Evolutionary conservation across 2,113 vertebrate species (phyloP), one percentile per base, ranked within the genome.

Genomic region (Condylura cristata): DNA sequence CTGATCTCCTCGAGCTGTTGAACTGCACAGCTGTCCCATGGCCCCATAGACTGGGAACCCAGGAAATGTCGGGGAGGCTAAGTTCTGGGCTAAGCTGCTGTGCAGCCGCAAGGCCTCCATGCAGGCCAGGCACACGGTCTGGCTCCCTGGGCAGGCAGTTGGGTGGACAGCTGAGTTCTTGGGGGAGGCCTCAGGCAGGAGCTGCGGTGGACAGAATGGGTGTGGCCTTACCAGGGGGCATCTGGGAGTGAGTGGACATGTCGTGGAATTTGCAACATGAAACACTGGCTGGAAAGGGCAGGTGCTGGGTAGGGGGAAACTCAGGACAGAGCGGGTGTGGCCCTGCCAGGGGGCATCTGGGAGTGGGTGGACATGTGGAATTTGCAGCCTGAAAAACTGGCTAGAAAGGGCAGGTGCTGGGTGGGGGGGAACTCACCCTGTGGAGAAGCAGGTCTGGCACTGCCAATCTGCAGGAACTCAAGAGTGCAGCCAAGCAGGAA

Each of bases 211-310:
- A 32, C 66, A 63, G 56, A 48, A 70, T 32, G 16, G 14, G 37
- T 9, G 5, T 16, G 34, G 6, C 26, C 75, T 32, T 22, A 10
- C 80, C 60, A 41, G 46, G 75, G 0, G 7, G 32, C n/a, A 58
- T 8, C 8, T n/a, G 41, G 53, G n/a, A n/a, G 17, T 22, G 39
- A 28, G 0, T 7, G 18, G 30, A 3, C 2, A n/a, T 8, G 8
- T 63, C 66, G 20, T 14, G 41, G 78, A 20, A 37, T 84, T 63
- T 76, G 16, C 44, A 20, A 5, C 6, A 12, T n/a, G 46, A 48
- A 48, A 48, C 46, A 48, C n/a, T n/a, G n/a, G n/a, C n/a, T n/a
- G n/a, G n/a, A n/a, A n/a, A n/a, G n/a, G n/a, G n/a, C n/a, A n/a
- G n/a, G n/a, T n/a, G n/a, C n/a, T n/a, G n/a, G n/a, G n/a, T n/a